These are phyloP conservation scores for Harpalus rubripes DNA, from an alignment of 2,888 invertebrate genomes.

Conservation along the genomic window DNA sequence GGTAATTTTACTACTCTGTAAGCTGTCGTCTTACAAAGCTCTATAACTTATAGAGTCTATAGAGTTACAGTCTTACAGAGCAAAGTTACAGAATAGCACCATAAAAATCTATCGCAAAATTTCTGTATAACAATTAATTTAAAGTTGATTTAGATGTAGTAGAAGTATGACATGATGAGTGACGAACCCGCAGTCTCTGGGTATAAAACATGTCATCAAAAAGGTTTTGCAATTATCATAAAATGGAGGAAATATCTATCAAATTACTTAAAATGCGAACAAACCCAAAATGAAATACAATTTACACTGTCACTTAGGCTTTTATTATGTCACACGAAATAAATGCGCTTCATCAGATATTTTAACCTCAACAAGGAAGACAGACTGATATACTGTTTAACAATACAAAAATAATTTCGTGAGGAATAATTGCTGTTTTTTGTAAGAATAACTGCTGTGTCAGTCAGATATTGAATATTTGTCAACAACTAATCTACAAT, in stretches of 20 bases:
- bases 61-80: no score
- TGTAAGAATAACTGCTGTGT: no score
- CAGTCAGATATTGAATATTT: no score
- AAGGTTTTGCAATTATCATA: slow-evolving; percentile 39
- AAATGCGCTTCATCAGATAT: background rate
- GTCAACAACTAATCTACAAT: no score
- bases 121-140: slow-evolving; percentile 25
- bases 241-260: slow-evolving; percentile 41
- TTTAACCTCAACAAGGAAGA: background rate
- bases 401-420: no score
- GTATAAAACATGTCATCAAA: slow-evolving; percentile 54
- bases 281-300: slow-evolving; percentile 29
- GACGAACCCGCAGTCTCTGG: slow-evolving; percentile 36
- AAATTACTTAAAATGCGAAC: slow-evolving; percentile 49
- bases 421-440: no score
- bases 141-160: slow-evolving; percentile 24
- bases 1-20: no score
- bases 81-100: no score
- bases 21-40: no score
- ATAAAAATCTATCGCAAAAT: no score
- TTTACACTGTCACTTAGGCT: background rate
- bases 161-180: slow-evolving; percentile 46
- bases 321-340: background rate
- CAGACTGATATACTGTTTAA: background rate
- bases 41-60: no score